These are phyloP conservation scores for Cacatua alba DNA, from an alignment of 2,113 vertebrate species.

Conservation along the genomic window DNA sequence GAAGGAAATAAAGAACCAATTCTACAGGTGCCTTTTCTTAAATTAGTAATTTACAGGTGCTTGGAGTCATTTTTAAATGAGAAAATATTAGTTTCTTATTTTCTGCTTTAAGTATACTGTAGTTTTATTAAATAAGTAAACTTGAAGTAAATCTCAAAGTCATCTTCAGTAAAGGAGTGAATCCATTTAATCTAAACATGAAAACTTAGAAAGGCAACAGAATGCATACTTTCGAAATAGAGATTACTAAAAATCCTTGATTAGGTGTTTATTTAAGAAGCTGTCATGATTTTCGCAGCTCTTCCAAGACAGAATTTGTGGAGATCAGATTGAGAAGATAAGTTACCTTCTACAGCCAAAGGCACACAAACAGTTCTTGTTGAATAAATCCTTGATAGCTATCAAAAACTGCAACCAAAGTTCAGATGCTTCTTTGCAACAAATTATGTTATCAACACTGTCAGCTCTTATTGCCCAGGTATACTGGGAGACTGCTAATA, in stretches of 20 bases:
- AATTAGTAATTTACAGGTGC: neutral
- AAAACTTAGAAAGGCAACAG: neutral
- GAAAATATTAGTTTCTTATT: neutral
- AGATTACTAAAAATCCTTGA: slow-evolving; percentile 13
- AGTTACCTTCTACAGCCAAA: slow-evolving; percentile 14
- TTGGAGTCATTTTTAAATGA: neutral
- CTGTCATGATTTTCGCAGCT: neutral
- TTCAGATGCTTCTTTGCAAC: slow-evolving; percentile 13
- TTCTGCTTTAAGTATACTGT: neutral
- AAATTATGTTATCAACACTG: neutral
- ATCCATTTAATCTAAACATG: neutral
- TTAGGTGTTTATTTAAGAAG: slow-evolving; percentile 23
- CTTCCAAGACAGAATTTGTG: neutral
- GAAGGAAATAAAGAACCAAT: neutral
- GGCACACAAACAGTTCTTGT: neutral
- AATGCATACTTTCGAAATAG: neutral
- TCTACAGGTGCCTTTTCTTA: neutral
- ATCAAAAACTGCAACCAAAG: slow-evolving; percentile 20
- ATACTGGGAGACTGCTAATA: neutral
- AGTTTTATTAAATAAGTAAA: neutral
- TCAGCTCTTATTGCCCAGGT: neutral
- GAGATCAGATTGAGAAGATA: slow-evolving; percentile 21
- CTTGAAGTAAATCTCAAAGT: slow-evolving; percentile 14
- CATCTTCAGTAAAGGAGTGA: neutral
- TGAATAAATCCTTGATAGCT: slow-evolving; percentile 38